phyloP scores from a whole-genome alignment of 2,888 invertebrate genomes.

The Ornithoptera priamus region DNA sequence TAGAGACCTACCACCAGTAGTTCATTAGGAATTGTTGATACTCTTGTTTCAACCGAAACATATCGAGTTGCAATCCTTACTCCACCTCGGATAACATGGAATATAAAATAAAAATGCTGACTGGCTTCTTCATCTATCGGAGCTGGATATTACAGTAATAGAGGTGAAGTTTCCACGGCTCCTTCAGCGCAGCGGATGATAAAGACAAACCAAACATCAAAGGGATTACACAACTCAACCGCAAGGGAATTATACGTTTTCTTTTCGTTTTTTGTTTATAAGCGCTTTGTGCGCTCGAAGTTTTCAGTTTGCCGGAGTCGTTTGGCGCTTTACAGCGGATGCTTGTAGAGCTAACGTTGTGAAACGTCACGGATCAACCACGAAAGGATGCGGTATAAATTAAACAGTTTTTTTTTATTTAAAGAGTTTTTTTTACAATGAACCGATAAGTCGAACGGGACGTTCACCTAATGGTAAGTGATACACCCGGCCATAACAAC shows the following conservation, averaged over 20 bases:
- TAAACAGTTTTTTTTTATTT: background rate
- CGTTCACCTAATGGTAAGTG: too few relatives aligned
- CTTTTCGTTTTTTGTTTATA: conserved; percentile 64
- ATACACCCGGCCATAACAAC: too few relatives aligned
- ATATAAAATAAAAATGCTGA: too few relatives aligned
- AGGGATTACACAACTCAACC: conserved; percentile 38
- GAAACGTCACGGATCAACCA: conserved; percentile 23
- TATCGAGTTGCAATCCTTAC: too few relatives aligned
- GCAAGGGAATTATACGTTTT: conserved; percentile 56
- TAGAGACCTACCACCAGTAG: too few relatives aligned
- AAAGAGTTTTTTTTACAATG: background rate
- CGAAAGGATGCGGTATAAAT: conserved; percentile 31
- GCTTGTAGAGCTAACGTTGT: conserved; percentile 41
- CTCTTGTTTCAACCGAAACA: too few relatives aligned
- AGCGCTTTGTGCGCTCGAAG: conserved; percentile 55
- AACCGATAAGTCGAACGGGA: background rate
- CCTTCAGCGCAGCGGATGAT: conserved; percentile 30
- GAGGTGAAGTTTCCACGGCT: conserved; percentile 27
- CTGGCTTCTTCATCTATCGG: too few relatives aligned
- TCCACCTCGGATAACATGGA: too few relatives aligned
- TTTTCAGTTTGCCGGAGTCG: conserved; percentile 47
- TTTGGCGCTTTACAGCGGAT: conserved; percentile 52
- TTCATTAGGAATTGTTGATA: too few relatives aligned
- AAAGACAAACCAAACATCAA: conserved; percentile 46
- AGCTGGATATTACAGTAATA: too few relatives aligned